Conservation (phyloP, 2,888 invertebrate species). For the Meiosimyza platycephala region DNA sequence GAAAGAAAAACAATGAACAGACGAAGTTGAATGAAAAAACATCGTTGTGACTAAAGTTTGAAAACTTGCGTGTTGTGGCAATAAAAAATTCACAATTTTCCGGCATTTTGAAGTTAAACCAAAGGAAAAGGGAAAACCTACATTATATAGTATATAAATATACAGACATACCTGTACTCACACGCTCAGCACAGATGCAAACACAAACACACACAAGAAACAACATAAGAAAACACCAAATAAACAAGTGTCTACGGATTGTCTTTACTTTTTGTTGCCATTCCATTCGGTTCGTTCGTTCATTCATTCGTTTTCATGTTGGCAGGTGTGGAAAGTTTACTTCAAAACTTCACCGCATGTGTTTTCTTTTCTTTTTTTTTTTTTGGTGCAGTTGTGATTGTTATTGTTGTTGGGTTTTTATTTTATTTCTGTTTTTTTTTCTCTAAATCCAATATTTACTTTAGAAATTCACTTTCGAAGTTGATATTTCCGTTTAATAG, state of each 20-base stretch:
- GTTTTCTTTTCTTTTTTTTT: neutral
- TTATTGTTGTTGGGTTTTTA: neutral
- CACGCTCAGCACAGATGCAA: too few relatives aligned
- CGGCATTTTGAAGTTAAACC: conserved; percentile 35
- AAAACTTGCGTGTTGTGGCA: conserved; percentile 3
- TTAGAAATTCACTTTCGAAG: conserved; percentile 37
- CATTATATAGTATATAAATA: neutral
- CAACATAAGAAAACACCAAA: conserved; percentile 25
- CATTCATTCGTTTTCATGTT: conserved; percentile 16
- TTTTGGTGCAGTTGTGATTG: conserved; percentile 17
- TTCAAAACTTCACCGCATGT: neutral
- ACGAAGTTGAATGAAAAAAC: neutral
- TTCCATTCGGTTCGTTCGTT: neutral
- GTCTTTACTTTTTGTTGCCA: conserved; percentile 11
- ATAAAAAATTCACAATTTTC: conserved; percentile 42
- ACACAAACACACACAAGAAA: neutral
- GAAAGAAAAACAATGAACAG: neutral
- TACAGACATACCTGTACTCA: neutral
- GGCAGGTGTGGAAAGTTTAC: conserved; percentile 30
- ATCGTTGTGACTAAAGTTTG: neutral
- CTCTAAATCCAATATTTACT: conserved; percentile 38
- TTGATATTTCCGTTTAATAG: conserved; percentile 18
- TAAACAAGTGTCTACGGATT: conserved; percentile 25
- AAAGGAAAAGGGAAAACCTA: conserved; percentile 5
- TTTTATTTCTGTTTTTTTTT: conserved; percentile 3